These are phyloP conservation scores for Lycaon pictus DNA, from an alignment of 2,113 vertebrate species.

Conservation along the genomic window DNA sequence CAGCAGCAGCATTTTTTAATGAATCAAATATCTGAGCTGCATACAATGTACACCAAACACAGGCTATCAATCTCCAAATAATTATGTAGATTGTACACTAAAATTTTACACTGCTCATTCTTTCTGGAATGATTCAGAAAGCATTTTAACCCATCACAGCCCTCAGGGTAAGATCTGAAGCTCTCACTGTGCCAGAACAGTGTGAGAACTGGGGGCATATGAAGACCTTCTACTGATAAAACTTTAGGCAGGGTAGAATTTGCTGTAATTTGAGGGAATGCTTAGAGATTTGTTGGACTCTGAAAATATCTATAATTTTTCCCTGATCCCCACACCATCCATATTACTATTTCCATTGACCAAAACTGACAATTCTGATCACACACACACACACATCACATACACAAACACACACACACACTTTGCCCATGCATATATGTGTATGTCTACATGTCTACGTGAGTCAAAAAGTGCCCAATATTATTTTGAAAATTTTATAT, in stretches of 20 bases:
- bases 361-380: neutral
- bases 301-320: neutral
- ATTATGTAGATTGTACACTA: neutral
- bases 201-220: neutral
- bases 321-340: neutral
- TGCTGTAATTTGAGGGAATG: neutral
- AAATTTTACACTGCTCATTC: neutral
- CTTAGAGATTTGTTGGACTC: neutral
- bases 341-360: neutral
- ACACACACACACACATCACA: neutral
- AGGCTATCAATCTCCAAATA: neutral
- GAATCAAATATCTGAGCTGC: conserved; percentile 49
- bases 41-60: neutral
- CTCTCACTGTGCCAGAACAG: neutral
- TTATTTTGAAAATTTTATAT: neutral
- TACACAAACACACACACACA: neutral
- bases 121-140: neutral
- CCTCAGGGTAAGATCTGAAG: neutral
- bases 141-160: neutral
- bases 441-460: neutral
- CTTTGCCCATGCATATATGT: neutral
- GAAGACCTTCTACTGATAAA: neutral
- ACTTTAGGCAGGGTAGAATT: neutral
- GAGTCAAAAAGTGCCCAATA: neutral
- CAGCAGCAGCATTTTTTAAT: neutral